Evolutionary conservation across 2,113 vertebrate genomes (phyloP), one percentile per base, ranked within the genome.

Genomic region (Spheniscus mendiculus): DNA sequence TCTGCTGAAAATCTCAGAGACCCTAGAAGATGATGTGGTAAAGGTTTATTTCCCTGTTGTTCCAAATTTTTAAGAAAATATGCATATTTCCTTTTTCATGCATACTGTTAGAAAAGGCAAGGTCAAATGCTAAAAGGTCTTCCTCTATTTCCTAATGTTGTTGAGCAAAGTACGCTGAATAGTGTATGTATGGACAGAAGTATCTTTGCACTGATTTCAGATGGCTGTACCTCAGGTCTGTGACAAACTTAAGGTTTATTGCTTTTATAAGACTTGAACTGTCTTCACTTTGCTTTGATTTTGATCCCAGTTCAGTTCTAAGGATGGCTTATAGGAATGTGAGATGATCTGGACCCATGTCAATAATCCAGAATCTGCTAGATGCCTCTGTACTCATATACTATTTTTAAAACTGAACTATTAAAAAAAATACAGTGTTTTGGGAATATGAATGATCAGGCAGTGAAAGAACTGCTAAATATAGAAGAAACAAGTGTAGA

Each of bases 1-100:
- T 55, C 95, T 98, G 53, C 97, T 98, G 98, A 99, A 94, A 99
- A 98, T 88, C 97, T 98, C 16, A 40, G 99, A 99, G 76, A 99
- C 98, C 11, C 93, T 98, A 71, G 98, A 99, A 94, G 98, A 98
- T 88, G 98, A 98, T 93, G 98, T 98, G 97, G 98, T 98, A 72
- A 76, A 23, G 30, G 21, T 65, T 87, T 78, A 45, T 34, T 36
- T 61, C 55, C 36, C 73, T 34, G 11, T 50, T 73, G 18, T 69
- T 71, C 11, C 21, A n/a, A 29, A 32, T 71, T 55, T 71, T 65
- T 26, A 44, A 76, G 49, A 69, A 73, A 80, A 69, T n/a, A 22
- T 18, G 16, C 8, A 5, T 53, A 29, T 30, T 73, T 58, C 12
- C 23, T 55, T 38, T 86, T 81, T 36, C 16, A 36, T 42, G 34